Evolutionary conservation across 35 echinoderm and acorn worm species (phyloP), one percentile per base, ranked within the genome.

Genomic region (Eucidaris tribuloides): DNA sequence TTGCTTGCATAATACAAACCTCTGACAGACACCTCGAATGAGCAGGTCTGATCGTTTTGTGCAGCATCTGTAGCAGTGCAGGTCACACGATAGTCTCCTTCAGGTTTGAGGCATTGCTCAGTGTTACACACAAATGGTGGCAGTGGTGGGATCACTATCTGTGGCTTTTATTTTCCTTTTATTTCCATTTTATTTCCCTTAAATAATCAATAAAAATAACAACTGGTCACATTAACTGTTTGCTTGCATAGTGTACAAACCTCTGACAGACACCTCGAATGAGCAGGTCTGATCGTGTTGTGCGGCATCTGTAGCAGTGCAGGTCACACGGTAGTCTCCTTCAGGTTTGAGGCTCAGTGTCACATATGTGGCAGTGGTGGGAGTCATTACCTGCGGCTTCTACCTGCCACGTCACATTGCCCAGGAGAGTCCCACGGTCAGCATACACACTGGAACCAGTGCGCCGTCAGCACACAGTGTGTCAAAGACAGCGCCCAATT

Each of bases 51-150:
- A 3, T 45, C 45, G 30, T 88, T 88, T 22, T 62, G 71, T 19
- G 71, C 41, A 3, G 52, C 27, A 39, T 93, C 91, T 44, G 68
- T 63, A n/a, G 91, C 91, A 34, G 55, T 66, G 45, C 90, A 92
- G 5, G 33, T 35, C 5, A 84, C 46, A n/a, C 3, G 27, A 82
- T 87, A 76, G 27, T 92, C 54, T 23, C 84, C 90, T 36, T 81
- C 65, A 18, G 77, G 45, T 25, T 60, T 62, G 6, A 38, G 2
- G 30, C 35, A 74, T 46, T 57, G 58, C 15, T 66, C 82, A 6
- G 56, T 27, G 63, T 84, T 31, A 71, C 82, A 84, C 29, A 45
- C 45, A 44, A n/a, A 84, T 50, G 22, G 45, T 36, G 43, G 82
- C 40, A 42, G 62, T 42, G 68, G 33, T 44, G 63, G 24, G 60